Conservation (phyloP, 2,797 vertebrate genomes). For the Neoniphon sammara region DNA sequence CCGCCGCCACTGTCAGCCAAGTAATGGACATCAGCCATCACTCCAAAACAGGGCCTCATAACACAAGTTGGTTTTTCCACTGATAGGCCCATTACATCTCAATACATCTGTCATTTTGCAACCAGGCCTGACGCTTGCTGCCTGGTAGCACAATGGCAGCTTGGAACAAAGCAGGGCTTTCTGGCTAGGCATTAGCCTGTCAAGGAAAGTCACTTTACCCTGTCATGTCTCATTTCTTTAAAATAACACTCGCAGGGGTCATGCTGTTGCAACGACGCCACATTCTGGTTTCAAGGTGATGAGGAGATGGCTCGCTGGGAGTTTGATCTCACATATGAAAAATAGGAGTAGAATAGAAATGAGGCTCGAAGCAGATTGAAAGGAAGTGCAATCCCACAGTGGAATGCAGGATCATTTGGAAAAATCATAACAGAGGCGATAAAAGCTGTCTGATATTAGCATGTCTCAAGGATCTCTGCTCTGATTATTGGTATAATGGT, state of each 20-base stretch:
- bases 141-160: slow-evolving; percentile 40
- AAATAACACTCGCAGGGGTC: slow-evolving; percentile 16
- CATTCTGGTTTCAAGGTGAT: slow-evolving; percentile 27
- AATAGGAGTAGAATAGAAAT: neutral
- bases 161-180: slow-evolving; percentile 41
- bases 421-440: neutral
- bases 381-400: too few species aligned
- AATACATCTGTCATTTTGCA: slow-evolving; percentile 58
- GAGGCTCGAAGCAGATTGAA: neutral
- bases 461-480: neutral
- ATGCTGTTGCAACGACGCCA: neutral
- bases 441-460: neutral
- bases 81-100: slow-evolving; percentile 63
- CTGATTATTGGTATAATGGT: neutral
- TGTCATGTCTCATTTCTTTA: slow-evolving; percentile 30
- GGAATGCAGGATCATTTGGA: neutral
- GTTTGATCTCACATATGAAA: neutral
- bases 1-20: slow-evolving; percentile 35
- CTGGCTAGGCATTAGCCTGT: slow-evolving; percentile 48
- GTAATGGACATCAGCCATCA: slow-evolving; percentile 57
- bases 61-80: slow-evolving; percentile 45
- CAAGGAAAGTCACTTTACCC: slow-evolving; percentile 39
- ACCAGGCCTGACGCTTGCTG: slow-evolving; percentile 19
- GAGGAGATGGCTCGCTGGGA: slow-evolving; percentile 15
- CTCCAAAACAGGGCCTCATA: slow-evolving; percentile 41